phyloP scores from a whole-genome alignment of 2,113 vertebrate species.

The Cryptotis parvus region DNA sequence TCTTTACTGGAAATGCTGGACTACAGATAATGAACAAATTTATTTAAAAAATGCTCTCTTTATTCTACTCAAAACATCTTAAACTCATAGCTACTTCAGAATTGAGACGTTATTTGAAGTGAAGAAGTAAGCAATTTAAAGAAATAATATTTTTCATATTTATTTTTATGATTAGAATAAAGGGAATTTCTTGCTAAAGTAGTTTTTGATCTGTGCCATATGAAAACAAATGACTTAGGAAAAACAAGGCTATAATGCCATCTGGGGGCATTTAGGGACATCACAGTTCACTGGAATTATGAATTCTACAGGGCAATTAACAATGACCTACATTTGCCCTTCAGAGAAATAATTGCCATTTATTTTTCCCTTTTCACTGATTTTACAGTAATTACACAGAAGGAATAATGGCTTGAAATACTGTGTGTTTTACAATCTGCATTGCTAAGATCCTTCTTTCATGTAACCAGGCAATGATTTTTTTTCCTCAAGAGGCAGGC shows the following conservation, averaged over 20 bases:
- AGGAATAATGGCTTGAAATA: conserved; percentile 37
- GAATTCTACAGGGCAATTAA: background rate
- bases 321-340: conserved; percentile 9
- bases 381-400: conserved; percentile 43
- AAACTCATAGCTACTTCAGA: conserved; percentile 73
- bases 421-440: background rate
- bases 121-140: conserved; percentile 52
- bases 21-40: conserved; percentile 65
- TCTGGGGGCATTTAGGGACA: conserved; percentile 85
- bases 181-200: conserved; percentile 77
- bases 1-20: conserved; percentile 36
- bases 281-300: conserved; percentile 79
- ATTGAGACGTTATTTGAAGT: conserved; percentile 51
- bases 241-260: conserved; percentile 89
- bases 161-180: conserved; percentile 66
- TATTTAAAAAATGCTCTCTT: conserved; percentile 70
- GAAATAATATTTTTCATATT: conserved; percentile 68
- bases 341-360: conserved; percentile 41
- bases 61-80: conserved; percentile 69
- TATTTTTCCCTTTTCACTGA: conserved; percentile 20
- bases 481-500: conserved; percentile 22
- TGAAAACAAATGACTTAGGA: conserved; percentile 82
- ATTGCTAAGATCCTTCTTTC: conserved; percentile 21
- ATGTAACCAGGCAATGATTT: background rate
- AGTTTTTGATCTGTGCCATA: conserved; percentile 72